Conservation (phyloP, 1,140 invertebrate genomes). For the Cherax destructor region DNA sequence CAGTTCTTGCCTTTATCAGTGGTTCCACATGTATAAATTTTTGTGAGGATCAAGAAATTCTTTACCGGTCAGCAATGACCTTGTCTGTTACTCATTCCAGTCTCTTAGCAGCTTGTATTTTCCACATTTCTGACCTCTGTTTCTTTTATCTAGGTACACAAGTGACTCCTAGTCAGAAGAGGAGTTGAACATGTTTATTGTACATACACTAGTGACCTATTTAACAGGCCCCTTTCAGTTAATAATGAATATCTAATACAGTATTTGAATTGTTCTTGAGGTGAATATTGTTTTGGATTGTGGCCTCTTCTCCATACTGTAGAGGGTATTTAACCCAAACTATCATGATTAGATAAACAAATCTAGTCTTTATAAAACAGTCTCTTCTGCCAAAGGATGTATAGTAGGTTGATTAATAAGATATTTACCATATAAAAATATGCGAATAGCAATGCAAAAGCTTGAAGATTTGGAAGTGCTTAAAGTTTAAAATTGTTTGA, state of each 20-base stretch:
- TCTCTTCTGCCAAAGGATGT: conserved; percentile 48
- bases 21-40: not conserved
- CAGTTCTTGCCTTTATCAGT: not conserved
- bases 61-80: not conserved
- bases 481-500: not conserved
- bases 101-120: conserved; percentile 15
- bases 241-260: not conserved
- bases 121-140: conserved; percentile 1
- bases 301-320: conserved; percentile 5
- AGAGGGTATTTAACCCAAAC: not conserved
- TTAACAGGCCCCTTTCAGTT: not conserved
- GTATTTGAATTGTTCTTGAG: not conserved
- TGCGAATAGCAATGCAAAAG: not conserved
- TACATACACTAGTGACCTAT: not conserved
- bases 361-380: conserved; percentile 41
- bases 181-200: not conserved
- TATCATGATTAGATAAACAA: conserved; percentile 23
- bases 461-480: conserved; percentile 1
- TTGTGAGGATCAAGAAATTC: conserved; percentile 1
- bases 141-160: not conserved
- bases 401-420: conserved; percentile 1
- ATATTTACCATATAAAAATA: not conserved
- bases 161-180: not conserved
- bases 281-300: not conserved
- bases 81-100: not conserved